Evolutionary conservation across 2,797 vertebrate genomes (phyloP), one percentile per base, ranked within the genome.

Genomic region (Danio kyathit): DNA sequence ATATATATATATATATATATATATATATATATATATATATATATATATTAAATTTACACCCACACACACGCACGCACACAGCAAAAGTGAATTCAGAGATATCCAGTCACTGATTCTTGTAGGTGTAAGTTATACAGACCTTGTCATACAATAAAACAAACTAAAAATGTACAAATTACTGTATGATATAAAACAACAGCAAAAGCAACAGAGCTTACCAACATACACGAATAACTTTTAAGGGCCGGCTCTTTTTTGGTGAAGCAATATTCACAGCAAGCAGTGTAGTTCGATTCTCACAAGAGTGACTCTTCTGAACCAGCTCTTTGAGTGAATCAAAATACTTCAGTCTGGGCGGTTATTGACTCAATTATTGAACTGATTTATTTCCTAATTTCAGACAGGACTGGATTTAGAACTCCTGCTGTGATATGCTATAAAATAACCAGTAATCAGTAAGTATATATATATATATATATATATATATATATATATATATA

Each of bases 321-420:
- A n/a, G 63, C 17, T 65, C 41, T 19, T 65, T 44, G 17, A 21
- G 64, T 13, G 43, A 66, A 66, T 46, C 41, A 66, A 66, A 46
- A 19, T 17, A 13, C 13, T 61, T 61, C 29, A 60, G 6, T 40
- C 9, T 0, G 63, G 43, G 17, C 3, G 6, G n/a, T 8, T 19
- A 46, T 6, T 12, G 63, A 65, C 66, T 69, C 66, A 6, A 3
- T 38, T 60, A 7, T 29, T n/a, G 9, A 6, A 70, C 8, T 49
- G 48, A 52, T 7, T 11, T 1, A 38, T 70, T 52, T 52, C 0
- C 16, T 54, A 8, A 40, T 2, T 2, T 70, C 29, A n/a, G 5
- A 52, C 21, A 38, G 1, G n/a, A 69, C 49, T 51, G 2, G n/a
- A n/a, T 6, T 9, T 16, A 60, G 46, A 51, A 38, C 14, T 49